These are phyloP conservation scores for Bufo gargarizans DNA, from an alignment of 2,113 vertebrate genomes.

Conservation along the genomic window DNA sequence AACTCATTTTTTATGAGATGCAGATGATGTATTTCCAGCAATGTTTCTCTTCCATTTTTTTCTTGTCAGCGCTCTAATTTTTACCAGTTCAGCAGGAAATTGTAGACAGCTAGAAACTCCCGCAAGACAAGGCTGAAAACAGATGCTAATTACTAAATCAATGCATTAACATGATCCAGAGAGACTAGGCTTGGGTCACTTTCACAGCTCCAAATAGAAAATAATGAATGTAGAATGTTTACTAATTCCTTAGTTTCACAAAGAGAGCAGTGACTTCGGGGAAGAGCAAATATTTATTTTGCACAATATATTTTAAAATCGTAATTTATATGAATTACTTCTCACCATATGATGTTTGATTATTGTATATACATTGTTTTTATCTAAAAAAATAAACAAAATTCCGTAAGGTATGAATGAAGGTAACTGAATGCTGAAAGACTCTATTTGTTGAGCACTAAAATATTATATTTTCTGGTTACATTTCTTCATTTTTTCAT, in stretches of 20 bases:
- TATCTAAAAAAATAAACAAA: background rate
- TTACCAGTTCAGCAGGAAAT: constrained; percentile 57
- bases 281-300: constrained; percentile 28
- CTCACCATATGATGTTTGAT: background rate
- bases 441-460: too few species aligned
- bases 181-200: constrained; percentile 54
- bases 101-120: constrained; percentile 47
- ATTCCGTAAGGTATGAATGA: too few species aligned
- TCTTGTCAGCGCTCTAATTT: constrained; percentile 52
- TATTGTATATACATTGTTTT: background rate
- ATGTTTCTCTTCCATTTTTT: constrained; percentile 35
- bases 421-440: too few species aligned
- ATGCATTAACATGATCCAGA: constrained; percentile 57
- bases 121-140: constrained; percentile 53
- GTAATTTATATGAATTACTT: background rate
- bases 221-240: constrained; percentile 39
- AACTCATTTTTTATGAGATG: constrained; percentile 41
- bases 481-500: background rate
- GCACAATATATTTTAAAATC: background rate
- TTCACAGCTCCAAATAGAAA: constrained; percentile 54
- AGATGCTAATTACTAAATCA: constrained; percentile 60
- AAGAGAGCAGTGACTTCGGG: background rate
- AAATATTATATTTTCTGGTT: too few species aligned
- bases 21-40: constrained; percentile 39
- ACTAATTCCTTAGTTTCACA: background rate